Evolutionary conservation across 2,113 vertebrate genomes (phyloP), one percentile per base, ranked within the genome.

Genomic region (Passerina amoena): DNA sequence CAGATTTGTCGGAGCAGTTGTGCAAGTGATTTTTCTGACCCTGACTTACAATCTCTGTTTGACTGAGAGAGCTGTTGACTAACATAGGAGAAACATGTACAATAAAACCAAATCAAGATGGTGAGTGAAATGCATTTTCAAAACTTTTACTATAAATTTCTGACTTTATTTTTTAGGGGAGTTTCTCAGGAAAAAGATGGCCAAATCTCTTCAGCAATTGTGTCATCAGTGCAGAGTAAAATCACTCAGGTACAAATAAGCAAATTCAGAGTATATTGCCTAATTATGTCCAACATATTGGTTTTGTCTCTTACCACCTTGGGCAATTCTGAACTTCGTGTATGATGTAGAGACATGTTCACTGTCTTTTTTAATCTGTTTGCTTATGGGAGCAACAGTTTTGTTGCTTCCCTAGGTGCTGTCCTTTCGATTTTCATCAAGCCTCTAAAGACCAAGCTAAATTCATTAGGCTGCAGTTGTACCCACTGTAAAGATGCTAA

Each of bases 191-290:
- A 99, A 98, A 99, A 99, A 97, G 99, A 99, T 75, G 99, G 98
- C 83, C 98, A 99, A 86, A 99, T 99, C 97, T 98, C 99, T 38
- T 99, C 99, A 38, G 98, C 99, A 59, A 99, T 99, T 54, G 98
- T 99, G 24, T 99, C 99, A 24, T 99, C 99, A 7, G 99, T 99
- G 92, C 99, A 99, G 98, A 98, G 98, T 96, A 99, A 99, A 99
- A 99, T 99, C 97, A 99, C 99, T 99, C 99, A 99, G 99, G 99
- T 99, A 98, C 77, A n/a, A 68, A 10, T 12, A 38, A 22, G 50
- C 18, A 31, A 25, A 28, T 27, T 44, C 16, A 24, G 16, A 72
- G 3, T 47, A 7, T 81, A 11, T 50, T 76, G 18, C 45, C n/a
- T 89, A 25, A 60, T 63, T 37, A 15, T 71, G 56, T 56, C 48